Conservation (phyloP, 2,113 vertebrate species). For the Tauraco erythrolophus region DNA sequence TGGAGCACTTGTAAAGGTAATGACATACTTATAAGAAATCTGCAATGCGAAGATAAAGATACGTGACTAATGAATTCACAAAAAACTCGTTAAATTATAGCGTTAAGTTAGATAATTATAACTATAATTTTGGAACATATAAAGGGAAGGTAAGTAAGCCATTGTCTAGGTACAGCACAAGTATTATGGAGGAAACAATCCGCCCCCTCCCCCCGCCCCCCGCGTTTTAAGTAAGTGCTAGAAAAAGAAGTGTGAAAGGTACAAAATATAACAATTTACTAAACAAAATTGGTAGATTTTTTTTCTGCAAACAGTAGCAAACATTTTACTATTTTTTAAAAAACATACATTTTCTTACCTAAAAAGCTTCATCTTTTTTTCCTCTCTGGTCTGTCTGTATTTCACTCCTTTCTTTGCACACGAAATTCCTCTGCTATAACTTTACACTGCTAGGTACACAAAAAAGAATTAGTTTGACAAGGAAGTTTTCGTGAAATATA, state of each 20-base stretch:
- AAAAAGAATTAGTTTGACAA: not conserved
- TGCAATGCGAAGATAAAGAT: not conserved
- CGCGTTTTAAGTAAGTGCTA: not conserved
- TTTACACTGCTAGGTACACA: not conserved
- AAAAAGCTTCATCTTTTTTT: not conserved
- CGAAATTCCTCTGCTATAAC: not conserved
- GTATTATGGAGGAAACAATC: not conserved
- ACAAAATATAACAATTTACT: not conserved
- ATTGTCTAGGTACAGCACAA: not conserved
- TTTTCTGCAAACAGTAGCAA: not conserved
- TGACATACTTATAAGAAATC: not conserved
- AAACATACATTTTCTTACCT: not conserved
- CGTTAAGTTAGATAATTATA: not conserved
- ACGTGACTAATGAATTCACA: not conserved
- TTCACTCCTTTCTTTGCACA: not conserved
- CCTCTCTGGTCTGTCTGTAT: not conserved
- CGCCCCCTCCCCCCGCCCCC: no score
- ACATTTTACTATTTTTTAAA: not conserved
- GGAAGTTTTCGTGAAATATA: not conserved
- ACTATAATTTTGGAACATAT: not conserved
- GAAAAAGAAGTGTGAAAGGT: not conserved
- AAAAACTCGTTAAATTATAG: not conserved
- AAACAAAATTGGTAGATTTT: not conserved
- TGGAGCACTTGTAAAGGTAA: not conserved
- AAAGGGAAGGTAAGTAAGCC: not conserved